Conservation (phyloP, 2,888 invertebrate species). For the Amitus sp. region DNA sequence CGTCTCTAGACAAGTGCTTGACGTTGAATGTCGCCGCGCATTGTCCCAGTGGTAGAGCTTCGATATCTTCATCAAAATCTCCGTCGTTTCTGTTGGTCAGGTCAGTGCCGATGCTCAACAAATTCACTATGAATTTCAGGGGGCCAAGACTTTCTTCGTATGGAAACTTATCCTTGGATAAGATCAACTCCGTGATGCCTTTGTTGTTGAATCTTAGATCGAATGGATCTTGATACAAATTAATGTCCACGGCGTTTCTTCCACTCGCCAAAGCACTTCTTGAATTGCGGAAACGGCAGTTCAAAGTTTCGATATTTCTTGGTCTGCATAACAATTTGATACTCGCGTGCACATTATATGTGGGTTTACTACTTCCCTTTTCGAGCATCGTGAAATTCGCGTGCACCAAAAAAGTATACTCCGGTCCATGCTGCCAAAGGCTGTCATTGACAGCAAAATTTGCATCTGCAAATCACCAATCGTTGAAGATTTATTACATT, state of each 20-base stretch:
- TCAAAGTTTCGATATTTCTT: slow-evolving; percentile 1
- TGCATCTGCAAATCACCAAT: slow-evolving; percentile 14
- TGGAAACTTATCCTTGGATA: not conserved
- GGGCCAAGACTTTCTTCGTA: not conserved
- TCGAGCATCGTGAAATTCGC: not conserved
- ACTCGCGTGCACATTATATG: not conserved
- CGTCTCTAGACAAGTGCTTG: not conserved
- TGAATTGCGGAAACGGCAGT: not conserved
- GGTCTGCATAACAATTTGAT: not conserved
- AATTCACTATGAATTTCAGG: slow-evolving; percentile 2
- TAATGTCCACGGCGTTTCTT: slow-evolving; percentile 2
- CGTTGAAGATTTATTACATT: too few relatives aligned
- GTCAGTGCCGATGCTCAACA: not conserved
- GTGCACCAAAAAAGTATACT: slow-evolving; percentile 20
- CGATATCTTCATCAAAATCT: not conserved
- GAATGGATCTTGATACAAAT: slow-evolving; percentile 1
- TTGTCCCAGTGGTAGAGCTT: not conserved
- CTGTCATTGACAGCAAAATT: slow-evolving; percentile 16
- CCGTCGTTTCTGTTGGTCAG: slow-evolving; percentile 2
- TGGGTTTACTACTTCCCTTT: not conserved
- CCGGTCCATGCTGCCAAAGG: slow-evolving; percentile 22
- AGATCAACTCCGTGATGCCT: not conserved
- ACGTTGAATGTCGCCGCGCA: not conserved
- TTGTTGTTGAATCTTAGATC: slow-evolving; percentile 4
- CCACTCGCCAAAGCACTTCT: not conserved